Base-by-base conservation (phyloP, 2,888 invertebrate species). In the Drosophila formosana region DNA sequence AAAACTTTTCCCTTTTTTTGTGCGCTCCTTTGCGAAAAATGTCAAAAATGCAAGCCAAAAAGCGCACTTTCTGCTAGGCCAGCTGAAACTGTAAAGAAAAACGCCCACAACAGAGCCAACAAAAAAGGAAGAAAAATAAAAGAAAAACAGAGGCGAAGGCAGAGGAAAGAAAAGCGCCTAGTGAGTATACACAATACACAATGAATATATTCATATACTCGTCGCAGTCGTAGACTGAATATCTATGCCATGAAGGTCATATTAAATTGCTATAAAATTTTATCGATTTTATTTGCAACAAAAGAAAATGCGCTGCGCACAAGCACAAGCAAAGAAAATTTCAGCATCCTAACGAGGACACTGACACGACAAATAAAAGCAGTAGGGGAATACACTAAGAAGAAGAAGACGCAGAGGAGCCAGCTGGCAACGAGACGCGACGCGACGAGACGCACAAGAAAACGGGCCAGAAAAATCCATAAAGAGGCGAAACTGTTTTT, bases 251-350 rank as follows among this genome's bases (percentile, higher is more conserved):
- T 89, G 91, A 91, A 91, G 91, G 91, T 91, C 91, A 91, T 90
- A 91, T 91, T 91, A 91, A 91, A 91, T 91, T 91, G 90, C 90
- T 85, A 90, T 91, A 91, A 90, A 90, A 90, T 86, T 81, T 80
- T 90, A 91, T 91, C 87, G 91, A 91, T 91, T 91, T 91, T 88
- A 83, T 85, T 82, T 81, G 80, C 78, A 87, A 79, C 84, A 88
- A 85, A 80, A 83, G 84, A 80, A 84, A 81, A 78, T 78, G 80
- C 80, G 86, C 80, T 88, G 83, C 88, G 86, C 82, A 82, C 78
- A 86, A 88, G 83, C 80, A 18, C 18, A 18, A 18, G 18, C 18
- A 78, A 66, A 37, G 37, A 75, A 70, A 70, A 60, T 71, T 58
- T 60, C 72, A 66, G 65, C 70, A 67, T 67, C 75, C 82, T 86